Conservation (phyloP, 2,113 vertebrate species). For the Charadrius vociferus region DNA sequence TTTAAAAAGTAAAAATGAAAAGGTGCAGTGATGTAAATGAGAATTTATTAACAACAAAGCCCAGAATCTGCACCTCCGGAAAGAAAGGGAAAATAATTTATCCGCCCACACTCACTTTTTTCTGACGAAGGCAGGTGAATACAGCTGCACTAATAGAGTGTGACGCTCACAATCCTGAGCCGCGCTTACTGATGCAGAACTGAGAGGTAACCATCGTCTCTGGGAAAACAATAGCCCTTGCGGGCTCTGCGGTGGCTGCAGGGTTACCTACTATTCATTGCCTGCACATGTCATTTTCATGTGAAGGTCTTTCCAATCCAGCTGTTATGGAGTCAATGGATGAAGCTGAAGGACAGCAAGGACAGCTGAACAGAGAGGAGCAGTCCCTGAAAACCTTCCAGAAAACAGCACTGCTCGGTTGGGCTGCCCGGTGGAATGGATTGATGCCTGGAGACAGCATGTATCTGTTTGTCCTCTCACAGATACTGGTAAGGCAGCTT, state of each 20-base stretch:
- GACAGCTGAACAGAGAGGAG: slow-evolving; percentile 52
- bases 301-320: slow-evolving; percentile 67
- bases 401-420: slow-evolving; percentile 57
- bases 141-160: slow-evolving; percentile 72
- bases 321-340: slow-evolving; percentile 70
- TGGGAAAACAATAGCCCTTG: slow-evolving; percentile 13
- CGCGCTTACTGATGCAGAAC: slow-evolving; percentile 53
- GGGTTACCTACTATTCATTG: background rate
- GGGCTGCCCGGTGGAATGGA: slow-evolving; percentile 77
- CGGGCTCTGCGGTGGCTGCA: background rate
- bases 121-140: slow-evolving; percentile 78
- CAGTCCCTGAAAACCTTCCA: slow-evolving; percentile 63
- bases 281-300: background rate
- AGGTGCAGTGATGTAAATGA: slow-evolving; percentile 71
- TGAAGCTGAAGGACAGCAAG: slow-evolving; percentile 53
- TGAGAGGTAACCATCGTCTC: slow-evolving; percentile 41
- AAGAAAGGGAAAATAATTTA: slow-evolving; percentile 80
- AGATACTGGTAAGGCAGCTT: slow-evolving; percentile 85
- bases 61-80: slow-evolving; percentile 71
- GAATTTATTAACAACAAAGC: slow-evolving; percentile 75
- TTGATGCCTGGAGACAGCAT: slow-evolving; percentile 79
- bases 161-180: slow-evolving; percentile 68
- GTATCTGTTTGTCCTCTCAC: slow-evolving; percentile 84
- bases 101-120: slow-evolving; percentile 76
- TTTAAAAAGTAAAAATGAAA: slow-evolving; percentile 57